These are phyloP conservation scores for Laupala kohalensis DNA, from an alignment of 1,140 invertebrate genomes.

Conservation along the genomic window DNA sequence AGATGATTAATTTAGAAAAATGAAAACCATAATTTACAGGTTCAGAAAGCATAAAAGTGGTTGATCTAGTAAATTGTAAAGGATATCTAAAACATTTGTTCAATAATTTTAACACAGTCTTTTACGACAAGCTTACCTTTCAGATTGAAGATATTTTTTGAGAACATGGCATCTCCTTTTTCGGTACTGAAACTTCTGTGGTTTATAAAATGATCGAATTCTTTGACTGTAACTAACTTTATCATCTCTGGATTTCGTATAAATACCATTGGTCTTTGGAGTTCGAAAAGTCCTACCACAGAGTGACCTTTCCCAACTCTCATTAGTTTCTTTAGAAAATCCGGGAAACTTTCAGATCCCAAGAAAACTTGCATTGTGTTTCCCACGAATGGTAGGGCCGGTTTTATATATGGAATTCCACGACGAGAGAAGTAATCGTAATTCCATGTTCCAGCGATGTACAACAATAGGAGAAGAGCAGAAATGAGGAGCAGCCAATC, in stretches of 20 bases:
- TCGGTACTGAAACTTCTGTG: background rate
- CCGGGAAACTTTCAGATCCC: background rate
- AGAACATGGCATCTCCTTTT: background rate
- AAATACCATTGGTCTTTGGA: background rate
- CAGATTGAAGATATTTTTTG: background rate
- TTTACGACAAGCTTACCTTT: too few species aligned
- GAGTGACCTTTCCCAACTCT: background rate
- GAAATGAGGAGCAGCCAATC: background rate
- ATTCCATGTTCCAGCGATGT: background rate
- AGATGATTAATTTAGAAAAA: too few species aligned
- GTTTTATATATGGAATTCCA: background rate
- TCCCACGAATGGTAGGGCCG: background rate
- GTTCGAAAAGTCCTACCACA: background rate
- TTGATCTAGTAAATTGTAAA: too few species aligned
- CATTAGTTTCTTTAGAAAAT: background rate
- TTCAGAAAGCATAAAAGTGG: too few species aligned
- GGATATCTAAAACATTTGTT: too few species aligned
- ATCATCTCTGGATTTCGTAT: background rate
- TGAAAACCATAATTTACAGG: too few species aligned
- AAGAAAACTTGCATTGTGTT: background rate
- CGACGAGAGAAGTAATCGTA: background rate
- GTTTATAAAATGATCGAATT: background rate
- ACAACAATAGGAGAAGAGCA: background rate
- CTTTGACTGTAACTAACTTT: background rate
- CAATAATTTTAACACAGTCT: too few species aligned